These are phyloP conservation scores for Dilophus febrilis DNA, from an alignment of 2,888 invertebrate genomes.

Conservation along the genomic window DNA sequence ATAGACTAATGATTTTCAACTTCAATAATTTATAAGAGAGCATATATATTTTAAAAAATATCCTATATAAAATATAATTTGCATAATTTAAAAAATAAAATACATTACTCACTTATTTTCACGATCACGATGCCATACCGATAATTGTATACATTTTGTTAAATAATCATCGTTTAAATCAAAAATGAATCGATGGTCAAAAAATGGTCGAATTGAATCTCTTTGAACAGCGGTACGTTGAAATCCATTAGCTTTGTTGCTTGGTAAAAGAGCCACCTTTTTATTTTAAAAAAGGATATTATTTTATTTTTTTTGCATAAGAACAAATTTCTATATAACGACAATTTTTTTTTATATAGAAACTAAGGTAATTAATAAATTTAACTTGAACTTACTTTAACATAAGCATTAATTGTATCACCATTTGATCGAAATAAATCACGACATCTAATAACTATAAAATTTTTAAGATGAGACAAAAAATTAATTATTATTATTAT, in stretches of 20 bases:
- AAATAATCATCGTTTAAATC: conserved; percentile 33
- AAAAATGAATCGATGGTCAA: conserved; percentile 60
- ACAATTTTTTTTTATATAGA: too few species aligned
- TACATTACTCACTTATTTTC: conserved; percentile 55
- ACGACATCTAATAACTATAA: conserved; percentile 60
- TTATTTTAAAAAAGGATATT: conserved; percentile 2
- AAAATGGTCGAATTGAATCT: conserved; percentile 59
- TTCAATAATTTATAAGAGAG: too few species aligned
- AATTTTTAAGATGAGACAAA: conserved; percentile 3
- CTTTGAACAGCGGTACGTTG: conserved; percentile 69
- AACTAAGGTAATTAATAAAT: too few species aligned
- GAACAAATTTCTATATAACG: too few species aligned
- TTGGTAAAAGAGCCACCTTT: conserved; percentile 14
- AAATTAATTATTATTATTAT: too few species aligned
- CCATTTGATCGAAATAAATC: conserved; percentile 52
- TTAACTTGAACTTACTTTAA: conserved; percentile 48
- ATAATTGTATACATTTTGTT: conserved; percentile 50
- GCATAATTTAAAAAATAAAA: too few species aligned
- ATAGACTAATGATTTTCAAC: too few species aligned
- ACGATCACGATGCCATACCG: conserved; percentile 76
- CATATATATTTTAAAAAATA: too few species aligned
- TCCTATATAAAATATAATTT: too few species aligned
- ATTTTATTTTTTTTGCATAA: too few species aligned
- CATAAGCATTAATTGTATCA: conserved; percentile 60
- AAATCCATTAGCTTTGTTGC: conserved; percentile 32